Evolutionary conservation across 1,140 invertebrate species (phyloP).

Genomic region (Drosophila orena): DNA sequence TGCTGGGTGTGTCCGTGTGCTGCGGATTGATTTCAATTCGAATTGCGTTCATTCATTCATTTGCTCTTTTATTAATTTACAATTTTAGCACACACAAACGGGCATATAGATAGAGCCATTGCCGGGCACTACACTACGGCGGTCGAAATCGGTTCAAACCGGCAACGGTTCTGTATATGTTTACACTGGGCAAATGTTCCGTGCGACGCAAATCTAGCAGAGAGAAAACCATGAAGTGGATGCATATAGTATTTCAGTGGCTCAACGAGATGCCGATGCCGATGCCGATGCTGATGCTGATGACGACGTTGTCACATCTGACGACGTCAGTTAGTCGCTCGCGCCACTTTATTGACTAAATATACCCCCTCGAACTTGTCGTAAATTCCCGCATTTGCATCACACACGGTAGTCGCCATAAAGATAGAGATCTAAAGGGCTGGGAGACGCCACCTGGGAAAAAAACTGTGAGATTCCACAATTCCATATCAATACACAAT

Average conservation of each 20-base stretch:
- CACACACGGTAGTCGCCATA: conserved; percentile 17
- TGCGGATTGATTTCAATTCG: conserved; percentile 77
- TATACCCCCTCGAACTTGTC: conserved; percentile 14
- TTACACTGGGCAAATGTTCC: conserved; percentile 62
- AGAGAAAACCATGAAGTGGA: conserved; percentile 27
- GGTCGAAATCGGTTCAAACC: conserved; percentile 76
- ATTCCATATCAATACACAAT: neutral
- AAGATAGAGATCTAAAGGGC: conserved; percentile 4
- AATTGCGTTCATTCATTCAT: conserved; percentile 59
- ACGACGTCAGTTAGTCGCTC: conserved; percentile 48
- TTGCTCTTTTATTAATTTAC: conserved; percentile 74
- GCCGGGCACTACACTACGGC: conserved; percentile 36
- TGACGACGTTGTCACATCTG: conserved; percentile 32
- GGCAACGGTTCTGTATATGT: conserved; percentile 47
- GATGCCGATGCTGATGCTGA: conserved; percentile 20
- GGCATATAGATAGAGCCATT: conserved; percentile 36
- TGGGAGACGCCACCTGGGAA: neutral
- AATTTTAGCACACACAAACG: conserved; percentile 64
- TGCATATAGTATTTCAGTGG: conserved; percentile 20
- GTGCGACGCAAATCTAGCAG: conserved; percentile 77
- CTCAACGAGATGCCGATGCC: too few relatives aligned
- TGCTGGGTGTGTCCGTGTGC: conserved; percentile 43
- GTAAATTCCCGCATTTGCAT: conserved; percentile 36
- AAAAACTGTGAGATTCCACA: neutral
- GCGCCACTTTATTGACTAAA: conserved; percentile 51